A percentile compares a stretch with the other conserved stretches of the same genome.
Evolutionary conservation across 2,888 invertebrate genomes (phyloP).

Genomic region (Cosmia pyralina): DNA sequence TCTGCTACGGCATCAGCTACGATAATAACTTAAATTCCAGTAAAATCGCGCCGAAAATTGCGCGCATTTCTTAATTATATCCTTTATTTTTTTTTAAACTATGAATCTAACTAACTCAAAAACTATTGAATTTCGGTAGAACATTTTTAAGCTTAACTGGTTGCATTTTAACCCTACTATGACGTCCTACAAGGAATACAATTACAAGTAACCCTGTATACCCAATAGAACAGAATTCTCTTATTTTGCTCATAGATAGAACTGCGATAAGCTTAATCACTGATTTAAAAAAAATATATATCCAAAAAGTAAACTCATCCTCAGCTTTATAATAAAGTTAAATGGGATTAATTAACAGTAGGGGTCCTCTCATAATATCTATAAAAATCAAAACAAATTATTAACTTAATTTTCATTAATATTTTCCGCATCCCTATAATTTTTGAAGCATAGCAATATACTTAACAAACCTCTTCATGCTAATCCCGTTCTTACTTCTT

Average conservation of each 20-base stretch:
- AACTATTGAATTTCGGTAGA: too few relatives aligned
- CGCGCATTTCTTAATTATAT: too few relatives aligned
- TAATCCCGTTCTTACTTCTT: constrained; percentile 2
- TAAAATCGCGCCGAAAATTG: too few relatives aligned
- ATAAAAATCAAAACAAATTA: constrained; percentile 14
- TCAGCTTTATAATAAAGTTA: background rate
- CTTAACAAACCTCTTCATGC: constrained; percentile 16
- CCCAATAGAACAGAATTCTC: background rate
- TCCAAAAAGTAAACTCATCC: background rate
- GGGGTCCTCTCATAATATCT: background rate
- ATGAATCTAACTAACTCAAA: too few relatives aligned
- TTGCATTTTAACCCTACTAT: too few relatives aligned
- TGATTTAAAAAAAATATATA: background rate
- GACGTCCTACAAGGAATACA: too few relatives aligned
- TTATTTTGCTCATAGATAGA: background rate
- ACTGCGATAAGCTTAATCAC: background rate
- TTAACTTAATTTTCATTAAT: background rate
- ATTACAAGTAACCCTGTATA: too few relatives aligned
- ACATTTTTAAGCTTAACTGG: too few relatives aligned
- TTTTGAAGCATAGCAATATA: constrained; percentile 15
- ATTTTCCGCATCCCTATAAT: constrained; percentile 8
- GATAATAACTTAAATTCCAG: too few relatives aligned
- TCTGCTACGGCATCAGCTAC: too few relatives aligned
- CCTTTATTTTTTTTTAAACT: too few relatives aligned
- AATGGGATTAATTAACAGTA: constrained; percentile 8